Evolutionary conservation across 2,888 invertebrate species (phyloP).

Genomic region (Chymomyza procnemis): DNA sequence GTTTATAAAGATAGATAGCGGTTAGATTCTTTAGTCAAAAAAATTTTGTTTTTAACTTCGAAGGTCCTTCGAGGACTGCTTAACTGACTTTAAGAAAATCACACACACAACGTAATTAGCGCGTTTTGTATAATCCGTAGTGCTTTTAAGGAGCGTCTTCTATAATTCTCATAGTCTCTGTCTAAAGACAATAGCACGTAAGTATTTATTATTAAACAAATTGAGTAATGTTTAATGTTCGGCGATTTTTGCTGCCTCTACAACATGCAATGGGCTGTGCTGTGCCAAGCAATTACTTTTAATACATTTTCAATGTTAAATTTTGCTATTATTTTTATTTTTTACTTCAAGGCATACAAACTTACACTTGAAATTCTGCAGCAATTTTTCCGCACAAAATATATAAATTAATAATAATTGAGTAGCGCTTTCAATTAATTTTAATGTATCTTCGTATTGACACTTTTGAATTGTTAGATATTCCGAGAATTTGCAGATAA

Average conservation of each 20-base stretch:
- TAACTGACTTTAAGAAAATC: too few relatives aligned
- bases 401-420: conserved; percentile 1
- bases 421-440: conserved; percentile 28
- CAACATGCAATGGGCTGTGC: background rate
- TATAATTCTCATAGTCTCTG: background rate
- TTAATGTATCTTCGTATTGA: conserved; percentile 7
- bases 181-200: conserved; percentile 27
- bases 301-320: background rate
- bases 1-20: too few relatives aligned
- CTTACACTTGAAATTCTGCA: conserved; percentile 27
- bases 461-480: conserved; percentile 28
- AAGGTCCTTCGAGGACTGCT: too few relatives aligned
- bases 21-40: too few relatives aligned
- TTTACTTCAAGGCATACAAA: conserved; percentile 10
- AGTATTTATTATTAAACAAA: conserved; percentile 20
- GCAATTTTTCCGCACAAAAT: conserved; percentile 14
- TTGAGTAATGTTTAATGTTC: background rate
- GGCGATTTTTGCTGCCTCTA: conserved; percentile 2
- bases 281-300: background rate
- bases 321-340: background rate
- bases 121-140: background rate
- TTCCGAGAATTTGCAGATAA: conserved; percentile 20
- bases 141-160: conserved; percentile 3
- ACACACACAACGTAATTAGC: background rate
- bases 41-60: too few relatives aligned